Base-by-base conservation (phyloP, 64 coral and sea anemone genomes). In the Dendrophyllia cribrosa region DNA sequence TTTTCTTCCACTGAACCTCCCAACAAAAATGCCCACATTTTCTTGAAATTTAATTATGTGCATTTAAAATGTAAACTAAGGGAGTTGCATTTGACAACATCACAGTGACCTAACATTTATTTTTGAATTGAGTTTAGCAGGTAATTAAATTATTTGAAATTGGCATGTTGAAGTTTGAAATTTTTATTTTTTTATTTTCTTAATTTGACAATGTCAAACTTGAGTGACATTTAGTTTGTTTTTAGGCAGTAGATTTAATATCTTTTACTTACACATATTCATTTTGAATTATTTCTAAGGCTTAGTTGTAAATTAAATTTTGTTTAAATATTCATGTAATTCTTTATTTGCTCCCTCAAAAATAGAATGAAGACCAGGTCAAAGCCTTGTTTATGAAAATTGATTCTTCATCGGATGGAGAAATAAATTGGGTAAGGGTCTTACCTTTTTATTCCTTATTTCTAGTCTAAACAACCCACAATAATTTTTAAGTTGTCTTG, bases 341-440 rank as follows among this genome's bases (percentile, higher is more conserved):
- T 51, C 23, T 45, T 79, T 66, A 34, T 80, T 46, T 77, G 51
- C 4, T 62, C 6, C 12, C 52, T 12, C 23, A 9, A 60, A 62
- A 72, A 68, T 65, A 91, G 97, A 98, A 87, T 93, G 91, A 95
- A 70, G 97, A 98, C 68, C 97, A 98, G 63, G 91, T 98, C 8
- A 96, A 88, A 51, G 76, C 91, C 16, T 67, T 98, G 60, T 98
- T 96, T 76, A 98, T 98, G 97, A 98, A 98, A 85, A 98, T 98
- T 19, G 97, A 98, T 74, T 98, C 94, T 59, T 98, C 97, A 64
- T 98, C 97, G 45, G 97, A 98, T 84, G 97, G 94, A 46, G 94
- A 98, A 96, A 98, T 96, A 19, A 98, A 98, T 72, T 98, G 97
- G 97, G 97, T 98, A 88, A 70, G 86, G 12, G 48, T 59, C 4